Evolutionary conservation across 30 jellyfish, hydroid and myxozoan genomes (phyloP).

Genomic region (Hydractinia echinata): DNA sequence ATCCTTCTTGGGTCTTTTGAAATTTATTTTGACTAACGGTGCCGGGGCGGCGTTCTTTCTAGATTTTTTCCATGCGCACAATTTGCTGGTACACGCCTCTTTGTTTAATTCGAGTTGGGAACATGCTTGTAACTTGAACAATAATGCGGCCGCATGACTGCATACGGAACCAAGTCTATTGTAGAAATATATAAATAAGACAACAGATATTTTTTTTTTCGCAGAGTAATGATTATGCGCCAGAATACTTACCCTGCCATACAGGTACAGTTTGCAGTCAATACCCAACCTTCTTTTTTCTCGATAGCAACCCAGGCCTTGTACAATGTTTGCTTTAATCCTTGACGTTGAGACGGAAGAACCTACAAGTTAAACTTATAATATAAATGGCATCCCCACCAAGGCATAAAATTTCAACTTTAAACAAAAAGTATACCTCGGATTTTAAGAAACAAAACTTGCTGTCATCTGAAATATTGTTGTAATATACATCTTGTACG

Average conservation of each 20-base stretch:
- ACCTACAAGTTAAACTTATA: conserved; percentile 2
- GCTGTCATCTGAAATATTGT: conserved; percentile 31
- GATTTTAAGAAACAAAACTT: conserved; percentile 38
- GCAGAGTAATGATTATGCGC: not conserved
- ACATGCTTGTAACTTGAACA: conserved; percentile 36
- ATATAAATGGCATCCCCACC: not conserved
- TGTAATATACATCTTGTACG: conserved; percentile 42
- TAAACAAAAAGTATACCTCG: conserved; percentile 24
- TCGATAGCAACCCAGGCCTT: conserved; percentile 34
- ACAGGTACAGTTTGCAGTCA: conserved; percentile 48
- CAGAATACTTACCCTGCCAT: conserved; percentile 43
- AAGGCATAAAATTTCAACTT: not conserved
- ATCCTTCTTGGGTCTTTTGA: conserved; percentile 25
- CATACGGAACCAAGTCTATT: conserved; percentile 46
- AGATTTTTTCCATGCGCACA: conserved; percentile 28
- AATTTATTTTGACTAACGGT: conserved; percentile 14
- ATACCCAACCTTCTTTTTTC: conserved; percentile 44
- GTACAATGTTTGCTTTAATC: conserved; percentile 16
- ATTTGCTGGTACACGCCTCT: conserved; percentile 31
- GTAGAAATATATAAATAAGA: not conserved
- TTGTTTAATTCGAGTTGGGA: conserved; percentile 25
- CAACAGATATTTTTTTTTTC: not conserved
- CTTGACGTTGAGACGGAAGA: conserved; percentile 47
- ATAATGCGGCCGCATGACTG: conserved; percentile 51
- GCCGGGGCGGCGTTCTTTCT: conserved; percentile 28